phyloP scores from a whole-genome alignment of 2,888 invertebrate genomes.

The Ypsolopha sequella region DNA sequence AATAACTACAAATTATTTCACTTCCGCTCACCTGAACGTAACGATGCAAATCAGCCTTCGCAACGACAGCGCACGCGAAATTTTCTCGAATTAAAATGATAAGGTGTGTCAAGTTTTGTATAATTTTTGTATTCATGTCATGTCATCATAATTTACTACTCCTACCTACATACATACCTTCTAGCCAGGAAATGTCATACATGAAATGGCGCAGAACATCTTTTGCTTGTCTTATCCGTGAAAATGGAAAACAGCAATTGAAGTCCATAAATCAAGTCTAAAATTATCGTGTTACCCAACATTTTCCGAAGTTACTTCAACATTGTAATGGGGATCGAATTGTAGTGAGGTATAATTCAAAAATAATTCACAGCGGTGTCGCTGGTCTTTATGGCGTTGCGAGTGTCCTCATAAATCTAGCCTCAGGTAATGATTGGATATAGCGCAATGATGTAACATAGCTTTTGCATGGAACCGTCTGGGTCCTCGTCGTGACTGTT shows the following conservation, averaged over 20 bases:
- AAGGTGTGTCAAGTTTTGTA: too few species aligned
- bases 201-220: too few species aligned
- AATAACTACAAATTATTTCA: background rate
- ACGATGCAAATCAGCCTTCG: slow-evolving; percentile 6
- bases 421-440: slow-evolving; percentile 37
- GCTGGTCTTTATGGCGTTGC: slow-evolving; percentile 8
- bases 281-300: background rate
- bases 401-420: slow-evolving; percentile 40
- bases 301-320: background rate
- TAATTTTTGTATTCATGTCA: too few species aligned
- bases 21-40: slow-evolving; percentile 5
- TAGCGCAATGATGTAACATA: slow-evolving; percentile 42
- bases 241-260: too few species aligned
- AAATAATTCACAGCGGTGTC: slow-evolving; percentile 16
- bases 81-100: background rate
- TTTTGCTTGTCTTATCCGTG: too few species aligned
- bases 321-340: slow-evolving; percentile 13
- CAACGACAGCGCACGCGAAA: background rate
- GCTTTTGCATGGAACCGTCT: slow-evolving; percentile 21
- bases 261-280: too few species aligned
- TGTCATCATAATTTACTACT: too few species aligned
- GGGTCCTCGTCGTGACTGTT: slow-evolving; percentile 52
- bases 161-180: too few species aligned
- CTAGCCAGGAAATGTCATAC: too few species aligned
- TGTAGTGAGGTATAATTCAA: slow-evolving; percentile 12